Percentiles rank a stretch among this genome's conserved stretches.
Evolutionary conservation across 2,888 invertebrate species (phyloP).

Genomic region (Aphidoletes aphidimyza): DNA sequence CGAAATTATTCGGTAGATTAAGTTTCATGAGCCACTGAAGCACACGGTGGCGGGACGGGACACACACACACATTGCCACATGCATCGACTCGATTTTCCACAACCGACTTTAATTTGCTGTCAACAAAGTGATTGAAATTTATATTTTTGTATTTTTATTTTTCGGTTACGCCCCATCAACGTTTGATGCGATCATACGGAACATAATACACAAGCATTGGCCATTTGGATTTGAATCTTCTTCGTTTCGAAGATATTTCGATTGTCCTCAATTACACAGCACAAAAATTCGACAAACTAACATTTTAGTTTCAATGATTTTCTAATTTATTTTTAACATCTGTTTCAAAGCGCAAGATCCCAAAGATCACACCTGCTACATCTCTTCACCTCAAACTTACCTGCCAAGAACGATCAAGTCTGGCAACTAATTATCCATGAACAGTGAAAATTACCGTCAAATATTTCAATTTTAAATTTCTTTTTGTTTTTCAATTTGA

Average conservation of each 20-base stretch:
- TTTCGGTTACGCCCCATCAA: not conserved
- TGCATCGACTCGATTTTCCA: slow-evolving; percentile 20
- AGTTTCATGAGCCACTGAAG: not conserved
- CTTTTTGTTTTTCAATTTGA: not conserved
- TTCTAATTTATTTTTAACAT: slow-evolving; percentile 44
- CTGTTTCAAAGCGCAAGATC: not conserved
- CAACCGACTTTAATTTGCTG: slow-evolving; percentile 42
- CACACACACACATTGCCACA: too few relatives aligned
- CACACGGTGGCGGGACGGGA: not conserved
- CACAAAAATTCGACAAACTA: not conserved
- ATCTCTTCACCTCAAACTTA: not conserved
- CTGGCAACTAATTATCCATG: slow-evolving; percentile 12
- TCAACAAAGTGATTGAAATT: slow-evolving; percentile 45
- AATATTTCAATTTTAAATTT: not conserved
- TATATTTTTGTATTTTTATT: slow-evolving; percentile 4
- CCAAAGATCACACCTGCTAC: not conserved
- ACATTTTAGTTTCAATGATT: slow-evolving; percentile 14
- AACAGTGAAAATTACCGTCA: slow-evolving; percentile 30
- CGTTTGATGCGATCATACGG: not conserved
- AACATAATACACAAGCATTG: not conserved
- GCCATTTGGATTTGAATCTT: not conserved
- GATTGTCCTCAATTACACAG: slow-evolving; percentile 14
- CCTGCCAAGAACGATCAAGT: not conserved
- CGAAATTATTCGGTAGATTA: slow-evolving; percentile 42
- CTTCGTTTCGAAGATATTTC: not conserved